Evolutionary conservation across 2,888 invertebrate genomes (phyloP).

Genomic region (Dasysyrphus albostriatus): DNA sequence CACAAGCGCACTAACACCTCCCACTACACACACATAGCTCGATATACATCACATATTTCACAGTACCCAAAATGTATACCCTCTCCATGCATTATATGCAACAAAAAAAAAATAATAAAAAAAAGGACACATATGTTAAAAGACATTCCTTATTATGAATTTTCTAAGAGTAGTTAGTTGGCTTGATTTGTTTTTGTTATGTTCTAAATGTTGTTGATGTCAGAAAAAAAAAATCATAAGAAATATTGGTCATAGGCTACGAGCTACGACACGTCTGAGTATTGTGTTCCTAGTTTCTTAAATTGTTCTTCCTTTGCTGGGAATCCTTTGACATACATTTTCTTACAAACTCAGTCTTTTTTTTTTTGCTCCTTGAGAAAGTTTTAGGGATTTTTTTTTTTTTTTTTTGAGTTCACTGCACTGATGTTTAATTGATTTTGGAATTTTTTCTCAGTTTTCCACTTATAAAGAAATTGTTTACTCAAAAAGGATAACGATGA

Average conservation of each 20-base stretch:
- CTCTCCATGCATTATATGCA: not conserved
- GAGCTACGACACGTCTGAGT: not conserved
- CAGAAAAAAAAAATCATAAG: not conserved
- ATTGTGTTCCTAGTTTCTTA: constrained; percentile 1
- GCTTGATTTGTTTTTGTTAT: not conserved
- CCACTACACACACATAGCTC: not conserved
- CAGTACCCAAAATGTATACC: not conserved
- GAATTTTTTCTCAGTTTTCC: constrained; percentile 12
- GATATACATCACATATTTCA: not conserved
- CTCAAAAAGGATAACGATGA: constrained; percentile 32
- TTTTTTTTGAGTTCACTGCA: constrained; percentile 49
- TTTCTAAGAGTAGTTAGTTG: not conserved
- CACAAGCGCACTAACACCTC: constrained; percentile 18
- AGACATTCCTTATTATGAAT: not conserved
- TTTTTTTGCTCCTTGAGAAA: not conserved
- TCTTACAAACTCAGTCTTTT: not conserved
- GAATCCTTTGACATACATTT: constrained; percentile 19
- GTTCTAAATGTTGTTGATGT: not conserved
- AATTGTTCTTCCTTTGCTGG: not conserved
- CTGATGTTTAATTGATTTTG: constrained; percentile 38
- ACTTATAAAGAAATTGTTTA: constrained; percentile 21
- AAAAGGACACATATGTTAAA: constrained; percentile 11
- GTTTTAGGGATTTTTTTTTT: not conserved
- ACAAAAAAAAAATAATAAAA: not conserved
- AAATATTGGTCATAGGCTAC: not conserved